A percentile compares a stretch with the other conserved stretches of the same genome.
Evolutionary conservation across 2,113 vertebrate species (phyloP).

Genomic region (Cottus gobio): DNA sequence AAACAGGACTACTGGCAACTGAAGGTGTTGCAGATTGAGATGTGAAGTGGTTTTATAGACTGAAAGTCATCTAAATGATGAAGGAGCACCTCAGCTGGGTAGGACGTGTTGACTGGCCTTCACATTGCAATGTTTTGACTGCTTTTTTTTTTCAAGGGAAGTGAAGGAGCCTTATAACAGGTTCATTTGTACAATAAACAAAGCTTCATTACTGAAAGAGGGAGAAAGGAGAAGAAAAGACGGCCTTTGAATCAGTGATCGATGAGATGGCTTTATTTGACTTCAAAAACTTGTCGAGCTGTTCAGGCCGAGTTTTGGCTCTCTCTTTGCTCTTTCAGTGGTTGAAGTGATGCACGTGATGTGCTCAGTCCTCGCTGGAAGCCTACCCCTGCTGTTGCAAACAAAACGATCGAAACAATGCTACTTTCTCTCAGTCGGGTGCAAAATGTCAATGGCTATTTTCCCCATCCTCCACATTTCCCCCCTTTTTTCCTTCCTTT

Average conservation of each 20-base stretch:
- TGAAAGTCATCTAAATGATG: background rate
- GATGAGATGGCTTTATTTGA: constrained; percentile 87
- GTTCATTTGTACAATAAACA: constrained; percentile 75
- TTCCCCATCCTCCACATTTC: constrained; percentile 80
- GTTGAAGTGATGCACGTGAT: constrained; percentile 78
- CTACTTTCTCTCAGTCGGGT: constrained; percentile 82
- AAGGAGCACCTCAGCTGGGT: background rate
- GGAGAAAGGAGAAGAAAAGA: constrained; percentile 57
- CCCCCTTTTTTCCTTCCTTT: constrained; percentile 68
- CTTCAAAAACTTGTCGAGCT: constrained; percentile 79
- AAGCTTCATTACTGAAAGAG: constrained; percentile 67
- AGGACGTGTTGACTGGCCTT: background rate
- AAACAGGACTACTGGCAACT: background rate
- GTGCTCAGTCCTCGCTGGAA: constrained; percentile 83
- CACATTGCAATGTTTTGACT: constrained; percentile 45
- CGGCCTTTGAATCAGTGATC: constrained; percentile 85
- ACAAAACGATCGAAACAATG: constrained; percentile 88
- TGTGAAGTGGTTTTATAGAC: background rate
- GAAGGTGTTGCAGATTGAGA: background rate
- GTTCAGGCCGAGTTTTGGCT: constrained; percentile 69
- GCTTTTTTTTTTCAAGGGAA: constrained; percentile 41
- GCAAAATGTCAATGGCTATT: constrained; percentile 79
- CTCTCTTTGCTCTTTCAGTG: constrained; percentile 66
- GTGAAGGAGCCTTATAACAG: constrained; percentile 61
- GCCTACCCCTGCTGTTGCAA: constrained; percentile 85